Conservation (phyloP, 2,113 vertebrate genomes). For the rabbit (Oryctolagus cuniculus) region DNA sequence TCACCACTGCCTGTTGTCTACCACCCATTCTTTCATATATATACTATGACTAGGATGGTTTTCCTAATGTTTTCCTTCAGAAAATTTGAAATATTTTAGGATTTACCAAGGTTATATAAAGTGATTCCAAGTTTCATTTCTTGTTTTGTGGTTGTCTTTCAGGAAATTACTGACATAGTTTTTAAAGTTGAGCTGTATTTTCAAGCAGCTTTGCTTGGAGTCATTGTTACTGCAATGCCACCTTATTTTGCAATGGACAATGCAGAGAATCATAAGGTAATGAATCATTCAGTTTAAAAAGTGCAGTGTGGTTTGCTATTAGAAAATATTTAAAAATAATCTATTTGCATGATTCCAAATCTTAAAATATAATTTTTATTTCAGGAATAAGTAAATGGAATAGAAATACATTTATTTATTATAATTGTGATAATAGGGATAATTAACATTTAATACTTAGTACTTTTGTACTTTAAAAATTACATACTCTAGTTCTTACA, state of each 20-base stretch:
- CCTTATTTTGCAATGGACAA: slow-evolving; percentile 99
- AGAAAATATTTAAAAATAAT: neutral
- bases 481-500: neutral
- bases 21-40: neutral
- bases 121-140: neutral
- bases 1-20: neutral
- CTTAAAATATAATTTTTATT: neutral
- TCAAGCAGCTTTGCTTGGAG: slow-evolving; percentile 93
- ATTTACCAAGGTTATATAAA: neutral
- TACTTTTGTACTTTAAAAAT: neutral
- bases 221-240: slow-evolving; percentile 95
- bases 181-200: slow-evolving; percentile 90
- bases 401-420: neutral
- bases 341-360: neutral
- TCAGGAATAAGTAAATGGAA: neutral
- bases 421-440: neutral
- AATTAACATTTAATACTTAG: neutral
- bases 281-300: slow-evolving; percentile 13
- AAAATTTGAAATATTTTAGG: neutral
- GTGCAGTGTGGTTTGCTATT: neutral
- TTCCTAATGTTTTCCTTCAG: neutral
- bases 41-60: neutral
- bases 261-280: slow-evolving; percentile 96
- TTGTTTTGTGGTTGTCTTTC: slow-evolving; percentile 54
- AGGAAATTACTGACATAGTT: slow-evolving; percentile 89